These are phyloP conservation scores for Laspeyria flexula DNA, from an alignment of 2,888 invertebrate species.

Conservation along the genomic window DNA sequence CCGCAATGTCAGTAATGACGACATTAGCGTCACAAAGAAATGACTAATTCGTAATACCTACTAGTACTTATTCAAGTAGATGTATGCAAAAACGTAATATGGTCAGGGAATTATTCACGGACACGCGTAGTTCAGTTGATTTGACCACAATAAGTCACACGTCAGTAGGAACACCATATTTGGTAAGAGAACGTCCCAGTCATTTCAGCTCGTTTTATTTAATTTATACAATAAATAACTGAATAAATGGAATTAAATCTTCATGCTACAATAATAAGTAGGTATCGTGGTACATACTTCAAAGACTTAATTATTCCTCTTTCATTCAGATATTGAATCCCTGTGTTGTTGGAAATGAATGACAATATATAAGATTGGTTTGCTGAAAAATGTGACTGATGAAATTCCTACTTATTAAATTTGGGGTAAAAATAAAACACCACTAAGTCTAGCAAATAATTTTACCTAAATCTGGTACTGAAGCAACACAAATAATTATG, in stretches of 20 bases:
- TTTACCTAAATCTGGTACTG: not conserved
- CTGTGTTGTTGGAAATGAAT: too few species aligned
- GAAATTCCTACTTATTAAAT: too few species aligned
- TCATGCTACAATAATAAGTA: too few species aligned
- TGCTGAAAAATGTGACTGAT: too few species aligned
- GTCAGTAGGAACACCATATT: conserved; percentile 35
- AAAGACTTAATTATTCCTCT: too few species aligned
- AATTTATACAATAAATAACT: too few species aligned
- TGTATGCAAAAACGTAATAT: conserved; percentile 65
- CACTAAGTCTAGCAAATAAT: too few species aligned
- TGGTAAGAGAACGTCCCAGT: conserved; percentile 23
- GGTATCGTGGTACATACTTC: too few species aligned
- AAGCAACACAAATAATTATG: not conserved
- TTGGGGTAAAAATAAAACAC: too few species aligned
- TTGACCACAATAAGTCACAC: conserved; percentile 68
- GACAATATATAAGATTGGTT: too few species aligned
- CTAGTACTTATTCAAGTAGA: conserved; percentile 30
- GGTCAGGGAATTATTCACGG: conserved; percentile 59
- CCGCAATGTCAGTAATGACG: conserved; percentile 34
- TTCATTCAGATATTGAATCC: too few species aligned
- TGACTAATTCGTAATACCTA: conserved; percentile 35
- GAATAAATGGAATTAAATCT: too few species aligned
- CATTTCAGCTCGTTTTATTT: not conserved
- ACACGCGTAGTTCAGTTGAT: conserved; percentile 47
- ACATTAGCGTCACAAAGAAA: conserved; percentile 42